Conservation (phyloP, 2,113 vertebrate genomes). For the Eulemur rufifrons region DNA sequence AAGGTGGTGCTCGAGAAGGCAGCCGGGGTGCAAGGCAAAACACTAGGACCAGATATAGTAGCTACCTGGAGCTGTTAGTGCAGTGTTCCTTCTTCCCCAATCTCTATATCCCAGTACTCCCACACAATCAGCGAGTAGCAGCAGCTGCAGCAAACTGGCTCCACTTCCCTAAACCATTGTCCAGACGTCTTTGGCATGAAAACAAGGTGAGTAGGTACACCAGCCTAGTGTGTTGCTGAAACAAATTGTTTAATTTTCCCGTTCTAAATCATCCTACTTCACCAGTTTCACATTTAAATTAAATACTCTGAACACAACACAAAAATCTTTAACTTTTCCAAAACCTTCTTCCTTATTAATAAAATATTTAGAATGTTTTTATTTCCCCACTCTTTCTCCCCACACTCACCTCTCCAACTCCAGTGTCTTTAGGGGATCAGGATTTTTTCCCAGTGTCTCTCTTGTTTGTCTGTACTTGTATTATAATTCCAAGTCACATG, state of each 20-base stretch:
- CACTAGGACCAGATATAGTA: not conserved
- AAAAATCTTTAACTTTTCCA: not conserved
- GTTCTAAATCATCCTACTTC: not conserved
- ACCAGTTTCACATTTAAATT: not conserved
- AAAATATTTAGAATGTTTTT: not conserved
- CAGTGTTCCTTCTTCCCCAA: no score
- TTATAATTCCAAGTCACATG: not conserved
- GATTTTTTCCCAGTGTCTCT: not conserved
- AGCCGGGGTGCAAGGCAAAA: not conserved
- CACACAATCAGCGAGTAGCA: not conserved
- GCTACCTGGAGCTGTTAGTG: not conserved
- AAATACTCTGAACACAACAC: not conserved
- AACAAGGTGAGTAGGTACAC: no score
- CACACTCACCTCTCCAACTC: not conserved
- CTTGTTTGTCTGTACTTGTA: not conserved
- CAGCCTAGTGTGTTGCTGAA: not conserved
- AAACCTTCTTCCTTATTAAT: not conserved
- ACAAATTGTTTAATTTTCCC: not conserved
- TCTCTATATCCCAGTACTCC: no score
- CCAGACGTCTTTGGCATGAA: not conserved
- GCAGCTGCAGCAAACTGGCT: not conserved
- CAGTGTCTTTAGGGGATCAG: not conserved
- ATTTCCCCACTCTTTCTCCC: not conserved
- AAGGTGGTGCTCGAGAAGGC: not conserved
- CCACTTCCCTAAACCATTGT: not conserved